Evolutionary conservation across 2,113 vertebrate species (phyloP).

Genomic region (Bos indicus): DNA sequence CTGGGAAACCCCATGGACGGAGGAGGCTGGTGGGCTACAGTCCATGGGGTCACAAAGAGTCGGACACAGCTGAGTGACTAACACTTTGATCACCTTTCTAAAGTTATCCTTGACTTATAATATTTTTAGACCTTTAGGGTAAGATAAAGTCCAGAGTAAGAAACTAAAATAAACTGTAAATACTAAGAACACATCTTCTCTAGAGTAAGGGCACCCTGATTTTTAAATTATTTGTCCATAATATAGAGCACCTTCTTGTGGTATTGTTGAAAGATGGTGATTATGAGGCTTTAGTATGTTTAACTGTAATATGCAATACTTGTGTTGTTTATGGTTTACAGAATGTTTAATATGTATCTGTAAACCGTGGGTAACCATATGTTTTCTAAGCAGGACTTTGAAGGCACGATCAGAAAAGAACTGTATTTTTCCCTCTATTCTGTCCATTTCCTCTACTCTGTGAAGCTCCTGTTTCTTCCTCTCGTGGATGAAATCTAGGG

Average conservation of each 20-base stretch:
- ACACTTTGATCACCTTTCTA: not conserved
- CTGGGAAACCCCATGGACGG: not conserved
- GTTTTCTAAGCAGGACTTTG: not conserved
- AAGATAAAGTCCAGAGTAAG: not conserved
- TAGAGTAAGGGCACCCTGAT: not conserved
- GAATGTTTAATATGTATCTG: not conserved
- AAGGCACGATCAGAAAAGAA: not conserved
- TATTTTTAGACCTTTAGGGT: not conserved
- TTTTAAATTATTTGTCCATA: not conserved
- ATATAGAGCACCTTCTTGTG: not conserved
- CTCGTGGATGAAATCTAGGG: not conserved
- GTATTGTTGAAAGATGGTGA: not conserved
- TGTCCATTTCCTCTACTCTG: not conserved
- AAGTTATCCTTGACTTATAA: not conserved
- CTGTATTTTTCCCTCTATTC: not conserved
- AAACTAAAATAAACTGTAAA: not conserved
- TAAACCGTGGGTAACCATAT: not conserved
- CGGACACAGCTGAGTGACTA: not conserved
- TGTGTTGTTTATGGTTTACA: not conserved
- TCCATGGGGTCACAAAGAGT: not conserved
- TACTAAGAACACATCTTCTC: not conserved
- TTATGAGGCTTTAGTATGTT: not conserved
- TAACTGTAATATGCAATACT: not conserved
- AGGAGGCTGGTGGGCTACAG: not conserved
- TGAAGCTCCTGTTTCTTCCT: not conserved